Evolutionary conservation across 2,888 invertebrate species (phyloP).

Genomic region (Hypercompe scribonia): DNA sequence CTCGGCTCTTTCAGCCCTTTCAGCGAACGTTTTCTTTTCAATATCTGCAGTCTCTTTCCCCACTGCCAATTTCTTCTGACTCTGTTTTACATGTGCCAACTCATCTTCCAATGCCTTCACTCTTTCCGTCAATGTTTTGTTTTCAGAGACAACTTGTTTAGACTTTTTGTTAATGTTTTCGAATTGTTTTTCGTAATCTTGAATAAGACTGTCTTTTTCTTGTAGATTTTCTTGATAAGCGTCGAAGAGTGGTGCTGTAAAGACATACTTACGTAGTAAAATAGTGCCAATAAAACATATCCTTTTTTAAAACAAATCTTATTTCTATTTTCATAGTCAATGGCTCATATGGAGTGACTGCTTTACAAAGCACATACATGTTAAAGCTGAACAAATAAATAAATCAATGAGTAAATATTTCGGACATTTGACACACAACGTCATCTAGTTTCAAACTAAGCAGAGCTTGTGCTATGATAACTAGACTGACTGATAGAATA

Average conservation of each 20-base stretch:
- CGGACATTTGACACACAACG: too few species aligned
- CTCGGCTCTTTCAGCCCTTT: conserved; percentile 90
- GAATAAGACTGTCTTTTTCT: conserved; percentile 91
- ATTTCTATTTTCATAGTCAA: too few species aligned
- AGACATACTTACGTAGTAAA: background rate
- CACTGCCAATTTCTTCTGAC: conserved; percentile 72
- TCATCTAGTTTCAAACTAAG: too few species aligned
- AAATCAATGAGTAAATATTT: too few species aligned
- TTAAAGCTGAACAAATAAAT: too few species aligned
- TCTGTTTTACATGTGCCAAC: conserved; percentile 72
- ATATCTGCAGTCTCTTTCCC: conserved; percentile 81
- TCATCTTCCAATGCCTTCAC: conserved; percentile 70
- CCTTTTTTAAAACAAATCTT: background rate
- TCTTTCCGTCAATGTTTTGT: conserved; percentile 87
- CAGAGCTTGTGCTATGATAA: too few species aligned
- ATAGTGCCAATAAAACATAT: background rate
- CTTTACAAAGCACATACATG: too few species aligned
- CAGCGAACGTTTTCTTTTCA: conserved; percentile 83
- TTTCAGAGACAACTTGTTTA: conserved; percentile 90
- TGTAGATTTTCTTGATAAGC: conserved; percentile 92
- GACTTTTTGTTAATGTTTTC: conserved; percentile 90
- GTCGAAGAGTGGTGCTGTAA: conserved; percentile 89
- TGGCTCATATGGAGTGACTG: too few species aligned
- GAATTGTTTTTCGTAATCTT: conserved; percentile 90
- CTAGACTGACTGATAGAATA: too few species aligned